Conservation (phyloP, 1,140 invertebrate genomes). For the Drosophila prosaltans region DNA sequence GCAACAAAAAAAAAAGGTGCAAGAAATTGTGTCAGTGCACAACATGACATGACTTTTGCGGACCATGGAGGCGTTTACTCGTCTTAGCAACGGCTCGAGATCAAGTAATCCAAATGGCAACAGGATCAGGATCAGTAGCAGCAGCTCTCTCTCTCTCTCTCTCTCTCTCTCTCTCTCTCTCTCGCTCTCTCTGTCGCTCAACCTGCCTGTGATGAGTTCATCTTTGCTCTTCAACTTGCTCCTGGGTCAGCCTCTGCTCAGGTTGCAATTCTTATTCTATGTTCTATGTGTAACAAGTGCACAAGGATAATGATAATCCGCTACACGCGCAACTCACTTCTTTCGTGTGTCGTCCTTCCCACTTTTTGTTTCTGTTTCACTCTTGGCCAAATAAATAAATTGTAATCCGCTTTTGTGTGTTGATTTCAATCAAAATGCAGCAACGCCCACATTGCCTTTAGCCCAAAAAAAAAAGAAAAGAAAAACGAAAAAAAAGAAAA, state of each 20-base stretch:
- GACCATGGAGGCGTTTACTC: conserved; percentile 75
- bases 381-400: conserved; percentile 75
- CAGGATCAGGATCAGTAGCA: conserved; percentile 55
- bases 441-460: conserved; percentile 55
- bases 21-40: conserved; percentile 72
- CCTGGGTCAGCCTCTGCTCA: background rate
- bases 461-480: background rate
- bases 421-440: conserved; percentile 79
- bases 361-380: conserved; percentile 2
- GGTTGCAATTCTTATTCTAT: conserved; percentile 21
- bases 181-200: background rate
- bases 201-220: conserved; percentile 7
- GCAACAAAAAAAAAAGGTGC: conserved; percentile 48
- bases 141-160: background rate
- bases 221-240: conserved; percentile 17
- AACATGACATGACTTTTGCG: conserved; percentile 78
- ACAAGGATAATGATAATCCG: conserved; percentile 57
- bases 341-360: conserved; percentile 24
- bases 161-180: no score
- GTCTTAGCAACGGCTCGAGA: conserved; percentile 69
- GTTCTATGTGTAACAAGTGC: conserved; percentile 64
- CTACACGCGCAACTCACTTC: conserved; percentile 60
- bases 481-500: background rate
- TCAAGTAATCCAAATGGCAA: conserved; percentile 26
- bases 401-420: conserved; percentile 75